These are phyloP conservation scores for Thalassophryne amazonica DNA, from an alignment of 2,797 vertebrate genomes.

Conservation along the genomic window DNA sequence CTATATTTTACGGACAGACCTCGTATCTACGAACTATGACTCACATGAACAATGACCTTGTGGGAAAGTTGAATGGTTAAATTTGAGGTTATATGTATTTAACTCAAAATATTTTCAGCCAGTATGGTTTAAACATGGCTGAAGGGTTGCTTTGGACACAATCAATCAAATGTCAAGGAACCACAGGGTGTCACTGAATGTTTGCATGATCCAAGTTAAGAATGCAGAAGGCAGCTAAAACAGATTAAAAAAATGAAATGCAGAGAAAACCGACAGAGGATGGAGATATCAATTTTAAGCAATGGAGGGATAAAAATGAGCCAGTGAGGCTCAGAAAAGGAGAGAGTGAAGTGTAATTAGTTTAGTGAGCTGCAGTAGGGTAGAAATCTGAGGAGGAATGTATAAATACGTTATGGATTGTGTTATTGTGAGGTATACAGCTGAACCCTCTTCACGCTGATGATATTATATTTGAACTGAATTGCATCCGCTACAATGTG, in stretches of 20 bases:
- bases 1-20: no score
- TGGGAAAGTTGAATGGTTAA: no score
- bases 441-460: constrained; percentile 20
- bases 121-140: no score
- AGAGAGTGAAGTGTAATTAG: constrained; percentile 27
- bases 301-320: not conserved
- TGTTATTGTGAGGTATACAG: constrained; percentile 28
- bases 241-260: not conserved
- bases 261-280: not conserved
- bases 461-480: constrained; percentile 21
- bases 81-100: no score
- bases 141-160: no score
- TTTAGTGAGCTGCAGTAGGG: constrained; percentile 25
- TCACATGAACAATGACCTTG: no score
- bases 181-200: no score
- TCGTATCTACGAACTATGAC: no score
- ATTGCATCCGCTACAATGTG: constrained; percentile 12
- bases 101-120: no score
- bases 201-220: no score
- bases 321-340: constrained; percentile 1
- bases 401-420: constrained; percentile 36
- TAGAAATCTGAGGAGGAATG: constrained; percentile 28
- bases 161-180: no score
- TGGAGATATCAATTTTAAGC: not conserved
- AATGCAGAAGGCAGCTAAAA: not conserved